Percentiles rank a stretch among this genome's conserved stretches.
Conservation (phyloP, 2,888 invertebrate species). For the Catonia carolina region DNA sequence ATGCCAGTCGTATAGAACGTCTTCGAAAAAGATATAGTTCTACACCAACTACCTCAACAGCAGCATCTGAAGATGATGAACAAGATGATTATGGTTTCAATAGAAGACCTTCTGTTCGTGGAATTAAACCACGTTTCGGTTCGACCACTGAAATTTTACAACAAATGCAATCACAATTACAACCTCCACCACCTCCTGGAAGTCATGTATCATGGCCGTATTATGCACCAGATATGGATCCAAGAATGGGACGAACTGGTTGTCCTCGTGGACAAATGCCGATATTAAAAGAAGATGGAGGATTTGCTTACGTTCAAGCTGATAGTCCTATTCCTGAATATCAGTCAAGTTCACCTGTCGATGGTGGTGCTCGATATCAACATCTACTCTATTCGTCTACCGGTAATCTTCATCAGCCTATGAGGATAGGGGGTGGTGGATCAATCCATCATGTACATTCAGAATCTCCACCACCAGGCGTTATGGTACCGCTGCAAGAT, state of each 20-base stretch:
- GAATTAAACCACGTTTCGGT: slow-evolving; percentile 80
- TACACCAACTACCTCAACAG: slow-evolving; percentile 50
- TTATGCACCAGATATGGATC: slow-evolving; percentile 44
- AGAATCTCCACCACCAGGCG: slow-evolving; percentile 23
- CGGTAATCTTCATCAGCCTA: slow-evolving; percentile 23
- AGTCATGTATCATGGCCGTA: slow-evolving; percentile 57
- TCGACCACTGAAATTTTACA: slow-evolving; percentile 73
- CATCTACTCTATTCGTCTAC: slow-evolving; percentile 22
- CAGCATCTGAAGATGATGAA: slow-evolving; percentile 55
- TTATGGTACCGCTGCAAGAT: slow-evolving; percentile 24
- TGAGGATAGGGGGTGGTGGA: slow-evolving; percentile 26
- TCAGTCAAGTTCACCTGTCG: slow-evolving; percentile 17
- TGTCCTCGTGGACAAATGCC: slow-evolving; percentile 17
- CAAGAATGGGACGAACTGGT: slow-evolving; percentile 8
- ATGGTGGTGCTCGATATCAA: slow-evolving; percentile 18
- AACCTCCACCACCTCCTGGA: slow-evolving; percentile 34
- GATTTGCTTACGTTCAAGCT: slow-evolving; percentile 18
- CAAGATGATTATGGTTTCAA: slow-evolving; percentile 88
- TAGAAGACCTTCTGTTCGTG: slow-evolving; percentile 79
- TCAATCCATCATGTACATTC: slow-evolving; percentile 19
- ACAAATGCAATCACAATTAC: slow-evolving; percentile 54
- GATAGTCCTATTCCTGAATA: slow-evolving; percentile 20
- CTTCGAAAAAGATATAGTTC: slow-evolving; percentile 61
- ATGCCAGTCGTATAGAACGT: slow-evolving; percentile 73
- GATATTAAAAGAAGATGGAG: slow-evolving; percentile 19